Conservation (phyloP, 2,888 invertebrate species). For the Clusia tigrina region DNA sequence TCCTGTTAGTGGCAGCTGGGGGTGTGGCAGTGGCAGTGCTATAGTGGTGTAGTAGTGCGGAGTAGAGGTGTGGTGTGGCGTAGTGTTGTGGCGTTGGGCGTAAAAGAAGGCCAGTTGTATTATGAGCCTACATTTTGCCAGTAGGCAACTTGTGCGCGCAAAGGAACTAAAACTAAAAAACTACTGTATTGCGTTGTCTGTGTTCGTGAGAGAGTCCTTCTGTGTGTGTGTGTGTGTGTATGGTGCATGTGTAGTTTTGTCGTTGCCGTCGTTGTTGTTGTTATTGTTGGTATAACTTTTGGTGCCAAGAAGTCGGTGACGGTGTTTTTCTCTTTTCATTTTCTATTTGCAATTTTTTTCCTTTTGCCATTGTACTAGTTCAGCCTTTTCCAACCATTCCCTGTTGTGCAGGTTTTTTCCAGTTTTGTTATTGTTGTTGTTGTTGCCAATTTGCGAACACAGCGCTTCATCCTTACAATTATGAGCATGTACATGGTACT, state of each 20-base stretch:
- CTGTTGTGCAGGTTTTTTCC: conserved; percentile 2
- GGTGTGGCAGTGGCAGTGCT: background rate
- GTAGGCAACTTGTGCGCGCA: conserved; percentile 10
- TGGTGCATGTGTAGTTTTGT: conserved; percentile 20
- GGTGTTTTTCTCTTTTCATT: conserved; percentile 12
- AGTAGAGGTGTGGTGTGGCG: background rate
- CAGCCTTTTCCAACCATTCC: conserved; percentile 8
- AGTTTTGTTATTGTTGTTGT: background rate
- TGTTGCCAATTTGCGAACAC: conserved; percentile 17
- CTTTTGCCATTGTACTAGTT: conserved; percentile 18
- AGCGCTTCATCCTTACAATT: conserved; percentile 10
- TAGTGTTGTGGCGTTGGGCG: too few relatives aligned
- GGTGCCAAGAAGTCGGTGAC: conserved; percentile 34
- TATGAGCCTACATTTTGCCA: background rate
- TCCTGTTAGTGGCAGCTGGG: background rate
- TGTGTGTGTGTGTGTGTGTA: conserved; percentile 30
- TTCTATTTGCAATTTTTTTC: conserved; percentile 7
- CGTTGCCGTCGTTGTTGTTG: conserved; percentile 8
- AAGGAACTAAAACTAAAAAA: conserved; percentile 21
- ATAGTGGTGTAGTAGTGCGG: background rate
- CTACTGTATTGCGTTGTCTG: too few relatives aligned
- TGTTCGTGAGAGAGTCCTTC: conserved; percentile 33
- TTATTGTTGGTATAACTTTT: conserved; percentile 16
- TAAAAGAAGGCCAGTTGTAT: too few relatives aligned
- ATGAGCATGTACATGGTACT: background rate